Evolutionary conservation across 2,888 invertebrate genomes (phyloP).

Genomic region (Abrostola tripartita): DNA sequence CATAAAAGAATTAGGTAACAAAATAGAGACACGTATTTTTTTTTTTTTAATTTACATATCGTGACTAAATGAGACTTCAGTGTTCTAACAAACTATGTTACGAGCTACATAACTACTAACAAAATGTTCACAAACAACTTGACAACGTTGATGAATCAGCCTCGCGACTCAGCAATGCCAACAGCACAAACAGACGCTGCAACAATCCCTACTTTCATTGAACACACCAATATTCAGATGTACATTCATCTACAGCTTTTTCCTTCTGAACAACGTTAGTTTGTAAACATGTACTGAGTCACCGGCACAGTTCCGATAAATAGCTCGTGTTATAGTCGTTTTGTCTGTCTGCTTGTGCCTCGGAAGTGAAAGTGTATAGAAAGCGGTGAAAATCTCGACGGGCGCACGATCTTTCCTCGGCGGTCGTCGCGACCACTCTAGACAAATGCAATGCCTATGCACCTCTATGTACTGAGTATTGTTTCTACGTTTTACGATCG

Average conservation of each 20-base stretch:
- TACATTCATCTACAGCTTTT: slow-evolving; percentile 41
- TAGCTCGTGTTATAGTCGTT: slow-evolving; percentile 65
- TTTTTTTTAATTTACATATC: too few species aligned
- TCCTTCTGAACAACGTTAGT: slow-evolving; percentile 50
- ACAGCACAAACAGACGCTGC: not conserved
- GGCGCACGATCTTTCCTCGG: slow-evolving; percentile 63
- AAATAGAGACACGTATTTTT: too few species aligned
- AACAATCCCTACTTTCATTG: slow-evolving; percentile 16
- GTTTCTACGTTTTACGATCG: slow-evolving; percentile 43
- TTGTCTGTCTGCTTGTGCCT: slow-evolving; percentile 67
- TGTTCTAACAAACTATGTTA: too few species aligned
- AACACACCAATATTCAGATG: slow-evolving; percentile 12
- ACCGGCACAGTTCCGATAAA: slow-evolving; percentile 66
- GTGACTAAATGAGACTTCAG: too few species aligned
- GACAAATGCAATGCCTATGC: slow-evolving; percentile 68
- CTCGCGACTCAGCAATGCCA: not conserved
- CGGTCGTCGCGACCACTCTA: slow-evolving; percentile 53
- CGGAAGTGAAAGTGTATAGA: slow-evolving; percentile 80
- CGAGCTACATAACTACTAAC: too few species aligned
- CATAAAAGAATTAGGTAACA: too few species aligned
- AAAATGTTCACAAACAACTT: too few species aligned
- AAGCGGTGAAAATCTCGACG: slow-evolving; percentile 72
- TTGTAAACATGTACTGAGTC: slow-evolving; percentile 68
- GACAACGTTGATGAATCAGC: too few species aligned
- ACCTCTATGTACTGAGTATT: slow-evolving; percentile 48